These are phyloP conservation scores for Botia kubotai DNA, from an alignment of 2,797 vertebrate species.

Conservation along the genomic window DNA sequence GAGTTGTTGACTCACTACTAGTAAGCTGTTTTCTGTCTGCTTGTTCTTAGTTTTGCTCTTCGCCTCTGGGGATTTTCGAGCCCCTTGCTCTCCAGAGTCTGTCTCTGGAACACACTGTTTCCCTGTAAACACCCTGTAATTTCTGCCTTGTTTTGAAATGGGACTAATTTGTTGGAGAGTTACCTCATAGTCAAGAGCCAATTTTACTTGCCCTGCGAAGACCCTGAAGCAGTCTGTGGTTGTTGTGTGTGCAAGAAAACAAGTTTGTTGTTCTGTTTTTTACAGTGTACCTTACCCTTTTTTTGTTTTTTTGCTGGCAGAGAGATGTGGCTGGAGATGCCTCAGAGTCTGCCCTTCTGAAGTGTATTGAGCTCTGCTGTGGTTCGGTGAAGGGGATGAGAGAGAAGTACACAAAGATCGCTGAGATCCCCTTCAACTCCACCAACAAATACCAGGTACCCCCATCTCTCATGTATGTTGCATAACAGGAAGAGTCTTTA, in stretches of 20 bases:
- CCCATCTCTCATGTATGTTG: not conserved
- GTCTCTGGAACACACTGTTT: constrained; percentile 2
- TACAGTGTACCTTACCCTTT: not conserved
- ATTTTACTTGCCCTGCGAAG: not conserved
- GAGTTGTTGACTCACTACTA: constrained; percentile 46
- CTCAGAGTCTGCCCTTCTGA: constrained; percentile 93
- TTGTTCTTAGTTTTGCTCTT: constrained; percentile 23
- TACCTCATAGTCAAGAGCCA: not conserved
- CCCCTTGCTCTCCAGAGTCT: constrained; percentile 21
- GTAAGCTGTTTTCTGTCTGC: constrained; percentile 56
- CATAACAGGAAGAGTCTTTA: not conserved
- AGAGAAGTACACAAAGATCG: constrained; percentile 82
- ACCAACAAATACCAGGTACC: constrained; percentile 97
- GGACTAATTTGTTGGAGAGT: constrained; percentile 16
- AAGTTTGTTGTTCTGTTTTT: not conserved
- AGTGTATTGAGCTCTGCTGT: constrained; percentile 95
- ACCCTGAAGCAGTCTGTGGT: not conserved
- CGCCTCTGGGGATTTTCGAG: constrained; percentile 49
- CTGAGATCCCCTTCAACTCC: constrained; percentile 96
- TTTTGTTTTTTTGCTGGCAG: constrained; percentile 66
- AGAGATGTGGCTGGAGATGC: constrained; percentile 94
- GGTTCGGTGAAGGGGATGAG: constrained; percentile 92
- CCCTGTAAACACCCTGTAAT: constrained; percentile 30
- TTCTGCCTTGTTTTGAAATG: constrained; percentile 20
- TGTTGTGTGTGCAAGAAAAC: not conserved